Conservation (phyloP, 2,797 vertebrate species). For the Tiaroga cobitis region DNA sequence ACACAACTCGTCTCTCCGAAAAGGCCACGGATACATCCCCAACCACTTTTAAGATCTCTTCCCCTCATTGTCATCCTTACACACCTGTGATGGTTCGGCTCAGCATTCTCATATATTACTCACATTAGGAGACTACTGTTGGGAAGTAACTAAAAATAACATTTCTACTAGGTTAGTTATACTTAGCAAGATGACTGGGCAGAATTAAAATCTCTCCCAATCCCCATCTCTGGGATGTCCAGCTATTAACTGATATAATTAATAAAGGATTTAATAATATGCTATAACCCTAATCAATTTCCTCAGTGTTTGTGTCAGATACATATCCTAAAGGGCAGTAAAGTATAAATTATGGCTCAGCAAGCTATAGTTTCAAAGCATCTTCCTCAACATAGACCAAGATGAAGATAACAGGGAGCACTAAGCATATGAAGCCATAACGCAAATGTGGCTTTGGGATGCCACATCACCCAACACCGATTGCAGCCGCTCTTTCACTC, state of each 20-base stretch:
- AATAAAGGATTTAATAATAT: not conserved
- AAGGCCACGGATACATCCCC: not conserved
- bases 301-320: not conserved
- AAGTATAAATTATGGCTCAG: not conserved
- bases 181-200: not conserved
- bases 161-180: not conserved
- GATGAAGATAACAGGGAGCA: not conserved
- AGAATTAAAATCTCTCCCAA: not conserved
- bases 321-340: not conserved
- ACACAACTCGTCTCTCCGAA: not conserved
- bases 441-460: conserved; percentile 4
- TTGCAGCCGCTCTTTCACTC: not conserved
- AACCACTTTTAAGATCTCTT: not conserved
- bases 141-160: not conserved
- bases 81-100: not conserved
- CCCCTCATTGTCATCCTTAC: not conserved
- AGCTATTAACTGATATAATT: not conserved
- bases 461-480: conserved; percentile 4
- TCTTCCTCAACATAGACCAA: not conserved
- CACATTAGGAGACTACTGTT: not conserved
- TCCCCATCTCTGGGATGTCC: not conserved
- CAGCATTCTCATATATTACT: not conserved
- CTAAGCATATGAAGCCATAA: not conserved
- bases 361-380: not conserved
- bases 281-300: not conserved